A percentile compares a stretch with the other conserved stretches of the same genome.
Conservation (phyloP, 2,113 vertebrate genomes). For the Hylia prasina region DNA sequence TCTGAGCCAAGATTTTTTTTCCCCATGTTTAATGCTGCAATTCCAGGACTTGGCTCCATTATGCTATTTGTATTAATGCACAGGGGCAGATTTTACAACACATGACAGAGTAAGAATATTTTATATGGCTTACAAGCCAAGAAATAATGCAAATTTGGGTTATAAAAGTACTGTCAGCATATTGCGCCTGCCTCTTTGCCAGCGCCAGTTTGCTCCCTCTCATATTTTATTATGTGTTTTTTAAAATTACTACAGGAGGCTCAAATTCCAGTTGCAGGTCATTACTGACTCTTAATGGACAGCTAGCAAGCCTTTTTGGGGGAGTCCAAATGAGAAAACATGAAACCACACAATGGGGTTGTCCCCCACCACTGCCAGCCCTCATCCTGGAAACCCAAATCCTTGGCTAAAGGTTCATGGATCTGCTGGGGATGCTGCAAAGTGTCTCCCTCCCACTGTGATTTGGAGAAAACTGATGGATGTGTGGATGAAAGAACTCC, state of each 20-base stretch:
- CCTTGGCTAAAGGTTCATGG: not conserved
- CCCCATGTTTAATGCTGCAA: not conserved
- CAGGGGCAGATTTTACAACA: not conserved
- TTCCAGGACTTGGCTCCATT: not conserved
- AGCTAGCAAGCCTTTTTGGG: not conserved
- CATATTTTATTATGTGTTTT: not conserved
- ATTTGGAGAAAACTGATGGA: not conserved
- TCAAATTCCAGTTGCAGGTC: not conserved
- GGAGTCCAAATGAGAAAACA: not conserved
- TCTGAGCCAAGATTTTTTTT: not conserved
- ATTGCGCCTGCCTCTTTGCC: not conserved
- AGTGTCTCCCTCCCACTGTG: not conserved
- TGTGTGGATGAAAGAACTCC: not conserved
- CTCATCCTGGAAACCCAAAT: not conserved
- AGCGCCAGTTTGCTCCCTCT: not conserved
- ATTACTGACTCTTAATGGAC: not conserved
- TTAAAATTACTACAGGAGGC: not conserved
- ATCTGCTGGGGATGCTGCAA: not conserved
- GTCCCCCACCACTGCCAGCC: not conserved
- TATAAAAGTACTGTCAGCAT: not conserved
- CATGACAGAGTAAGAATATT: not conserved
- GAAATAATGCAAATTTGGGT: conserved; percentile 29
- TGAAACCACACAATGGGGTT: fast-evolving
- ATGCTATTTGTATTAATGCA: not conserved
- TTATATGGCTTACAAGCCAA: conserved; percentile 7